phyloP scores from a whole-genome alignment of 2,797 vertebrate genomes.

The Peromyscus aztecus region DNA sequence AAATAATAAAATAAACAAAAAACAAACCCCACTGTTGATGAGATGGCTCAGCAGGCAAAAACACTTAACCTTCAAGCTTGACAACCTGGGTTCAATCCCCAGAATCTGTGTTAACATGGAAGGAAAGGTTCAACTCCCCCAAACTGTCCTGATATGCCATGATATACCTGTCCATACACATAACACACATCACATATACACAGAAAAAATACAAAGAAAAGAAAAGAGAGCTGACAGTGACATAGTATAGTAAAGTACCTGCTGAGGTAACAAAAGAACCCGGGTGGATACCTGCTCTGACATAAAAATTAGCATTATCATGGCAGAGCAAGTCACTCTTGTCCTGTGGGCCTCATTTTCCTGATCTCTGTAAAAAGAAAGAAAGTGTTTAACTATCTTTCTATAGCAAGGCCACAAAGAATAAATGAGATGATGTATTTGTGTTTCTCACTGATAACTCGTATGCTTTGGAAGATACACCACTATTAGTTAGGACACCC shows the following conservation, averaged over 20 bases:
- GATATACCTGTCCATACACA: neutral
- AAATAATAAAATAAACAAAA: neutral
- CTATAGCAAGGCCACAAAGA: neutral
- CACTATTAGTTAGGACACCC: neutral
- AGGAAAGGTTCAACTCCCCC: neutral
- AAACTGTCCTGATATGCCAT: neutral
- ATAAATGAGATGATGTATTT: neutral
- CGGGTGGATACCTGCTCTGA: neutral
- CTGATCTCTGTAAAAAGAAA: slow-evolving; percentile 7
- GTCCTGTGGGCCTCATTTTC: neutral
- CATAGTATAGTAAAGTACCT: neutral
- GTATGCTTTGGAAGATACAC: neutral
- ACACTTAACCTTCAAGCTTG: neutral
- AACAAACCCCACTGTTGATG: neutral
- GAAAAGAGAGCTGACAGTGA: neutral
- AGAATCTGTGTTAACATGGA: neutral
- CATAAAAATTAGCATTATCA: neutral
- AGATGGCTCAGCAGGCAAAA: neutral
- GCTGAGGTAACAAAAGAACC: neutral
- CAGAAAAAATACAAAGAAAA: neutral
- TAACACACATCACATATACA: neutral
- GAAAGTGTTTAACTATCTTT: neutral
- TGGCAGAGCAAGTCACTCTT: neutral
- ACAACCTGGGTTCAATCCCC: neutral
- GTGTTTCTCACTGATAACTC: neutral